These are phyloP conservation scores for Psittacula echo DNA, from an alignment of 2,797 vertebrate species.

Conservation along the genomic window DNA sequence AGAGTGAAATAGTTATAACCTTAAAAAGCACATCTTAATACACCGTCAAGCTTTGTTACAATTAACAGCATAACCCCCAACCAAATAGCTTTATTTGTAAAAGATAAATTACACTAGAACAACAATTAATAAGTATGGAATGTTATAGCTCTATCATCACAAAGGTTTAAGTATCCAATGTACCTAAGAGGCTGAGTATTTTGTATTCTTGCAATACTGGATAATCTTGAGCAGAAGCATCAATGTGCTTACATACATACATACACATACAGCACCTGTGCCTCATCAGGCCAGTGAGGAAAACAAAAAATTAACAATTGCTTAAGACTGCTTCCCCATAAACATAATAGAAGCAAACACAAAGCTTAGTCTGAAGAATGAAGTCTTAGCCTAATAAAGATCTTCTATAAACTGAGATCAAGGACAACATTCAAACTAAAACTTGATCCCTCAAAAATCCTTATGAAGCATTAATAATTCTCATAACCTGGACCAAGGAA, in stretches of 20 bases:
- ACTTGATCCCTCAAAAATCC: not conserved
- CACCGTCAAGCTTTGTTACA: not conserved
- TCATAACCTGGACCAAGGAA: not conserved
- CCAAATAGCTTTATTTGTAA: not conserved
- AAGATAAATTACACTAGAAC: not conserved
- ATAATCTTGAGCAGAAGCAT: not conserved
- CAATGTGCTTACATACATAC: too few species aligned
- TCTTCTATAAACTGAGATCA: not conserved
- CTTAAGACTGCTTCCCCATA: not conserved
- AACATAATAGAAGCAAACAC: not conserved
- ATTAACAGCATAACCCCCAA: not conserved
- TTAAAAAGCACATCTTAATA: not conserved
- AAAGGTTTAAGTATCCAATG: not conserved
- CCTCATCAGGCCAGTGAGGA: not conserved
- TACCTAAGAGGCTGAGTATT: not conserved
- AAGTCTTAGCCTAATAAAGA: not conserved
- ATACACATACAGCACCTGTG: not conserved
- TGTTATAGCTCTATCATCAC: not conserved
- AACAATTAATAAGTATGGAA: not conserved
- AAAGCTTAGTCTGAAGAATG: not conserved
- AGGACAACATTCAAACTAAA: not conserved
- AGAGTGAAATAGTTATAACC: not conserved
- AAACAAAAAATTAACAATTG: not conserved
- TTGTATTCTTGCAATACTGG: not conserved
- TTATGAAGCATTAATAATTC: not conserved